Base-by-base conservation (phyloP, 2,797 vertebrate genomes). In the Uromys caudimaculatus region DNA sequence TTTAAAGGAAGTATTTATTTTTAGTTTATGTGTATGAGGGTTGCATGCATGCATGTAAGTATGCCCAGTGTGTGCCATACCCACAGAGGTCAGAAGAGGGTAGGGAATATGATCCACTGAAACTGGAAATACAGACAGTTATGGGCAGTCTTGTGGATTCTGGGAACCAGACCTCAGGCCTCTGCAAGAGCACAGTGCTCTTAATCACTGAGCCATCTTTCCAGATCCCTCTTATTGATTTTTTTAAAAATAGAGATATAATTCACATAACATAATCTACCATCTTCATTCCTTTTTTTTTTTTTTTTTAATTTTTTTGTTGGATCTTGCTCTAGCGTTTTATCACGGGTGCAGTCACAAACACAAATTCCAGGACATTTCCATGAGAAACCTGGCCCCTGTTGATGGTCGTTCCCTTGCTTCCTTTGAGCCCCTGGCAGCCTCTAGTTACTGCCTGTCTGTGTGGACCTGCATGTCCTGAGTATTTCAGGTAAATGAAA, bases 301-400 rank as follows among this genome's bases (percentile, higher is more conserved):
- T 90, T 82, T 13, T 71, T 56, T 17, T 69, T 79, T n/a, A n/a
- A n/a, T 69, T 50, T 19, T 58, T 11, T 69, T 23, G 62, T 58
- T 81, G 44, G 24, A 24, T 86, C 54, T 89, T 88, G 23, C n/a
- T 77, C 21, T n/a, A 88, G 84, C 16, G 67, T 52, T 73, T 96
- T 16, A 62, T 35, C 56, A 62, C 73, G 78, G 47, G 29, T 77
- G 3, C 12, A 92, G 21, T 7, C 32, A 54, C 64, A 50, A 89
- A 7, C 67, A 89, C 60, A 82, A 92, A 78, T 93, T 95, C 54
- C 47, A 87, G 60, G 77, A 83, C 6, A 73, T 67, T 91, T 90
- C 17, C 16, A 14, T 19, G 56, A 89, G 41, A 94, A 95, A 81
- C 4, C 3, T 41, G 1, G 0, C 75, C 41, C 13, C 77, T 90